Evolutionary conservation across 2,113 vertebrate species (phyloP), one percentile per base, ranked within the genome.

Genomic region (Oceanodroma tethys): DNA sequence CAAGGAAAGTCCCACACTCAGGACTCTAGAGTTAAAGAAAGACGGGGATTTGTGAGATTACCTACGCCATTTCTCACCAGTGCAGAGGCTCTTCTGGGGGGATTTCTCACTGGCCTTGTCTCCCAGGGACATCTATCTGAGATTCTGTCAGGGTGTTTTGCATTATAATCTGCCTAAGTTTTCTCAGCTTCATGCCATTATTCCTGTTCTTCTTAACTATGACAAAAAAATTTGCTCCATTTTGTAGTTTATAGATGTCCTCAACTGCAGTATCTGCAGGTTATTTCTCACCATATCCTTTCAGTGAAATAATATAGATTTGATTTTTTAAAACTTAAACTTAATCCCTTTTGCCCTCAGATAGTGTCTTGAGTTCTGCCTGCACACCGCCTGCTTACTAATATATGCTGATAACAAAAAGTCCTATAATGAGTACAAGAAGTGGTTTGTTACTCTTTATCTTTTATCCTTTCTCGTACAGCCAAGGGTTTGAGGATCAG

Each of bases 121-220:
- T 87, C 42, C n/a, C 58, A 38, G 27, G 30, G n/a, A 59, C 6
- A 55, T 22, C 36, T 47, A 10, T 42, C 47, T 50, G 52, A 74
- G 60, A 47, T 75, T 17, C 18, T 26, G 23, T 52, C 34, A 60
- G 8, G 9, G 34, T 52, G 14, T 47, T 86, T 81, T 34, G 36
- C 36, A 25, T 36, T 58, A 72, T 19, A 53, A 66, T 38, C n/a
- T 60, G 47, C 50, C 36, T 52, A 50, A 62, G 21, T 83, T 83
- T 91, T 83, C 42, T 91, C 40, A 56, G 22, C 55, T 86, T 94
- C 36, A 75, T 72, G 83, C 43, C 30, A 25, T 73, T 86, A 72
- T 59, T 86, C 36, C 26, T 48, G 9, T 62, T 68, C 23, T 90
- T 84, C 48, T 73, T 60, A 65, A 65, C 5, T 18, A 36, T 38